phyloP scores from a whole-genome alignment of 2,797 vertebrate genomes.

The Lophotriccus pileatus region DNA sequence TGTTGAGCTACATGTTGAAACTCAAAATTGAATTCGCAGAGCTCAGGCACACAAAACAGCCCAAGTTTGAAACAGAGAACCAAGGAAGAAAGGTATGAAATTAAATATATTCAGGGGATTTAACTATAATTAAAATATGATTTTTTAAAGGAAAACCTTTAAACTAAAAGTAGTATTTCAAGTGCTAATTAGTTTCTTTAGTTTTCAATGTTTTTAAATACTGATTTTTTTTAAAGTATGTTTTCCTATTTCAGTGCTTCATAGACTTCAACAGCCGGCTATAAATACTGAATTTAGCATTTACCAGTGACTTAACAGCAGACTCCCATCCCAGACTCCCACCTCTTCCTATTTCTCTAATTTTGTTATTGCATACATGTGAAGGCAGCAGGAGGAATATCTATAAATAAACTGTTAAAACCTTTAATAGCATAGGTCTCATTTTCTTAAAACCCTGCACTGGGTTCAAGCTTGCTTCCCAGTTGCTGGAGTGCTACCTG shows the following conservation, averaged over 20 bases:
- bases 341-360: background rate
- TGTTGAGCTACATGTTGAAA: constrained; percentile 12
- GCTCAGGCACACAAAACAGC: constrained; percentile 21
- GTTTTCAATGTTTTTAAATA: background rate
- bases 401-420: background rate
- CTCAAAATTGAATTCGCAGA: background rate
- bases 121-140: background rate
- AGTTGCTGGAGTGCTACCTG: background rate
- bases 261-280: background rate
- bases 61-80: constrained; percentile 2
- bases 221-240: background rate
- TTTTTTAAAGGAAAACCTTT: background rate
- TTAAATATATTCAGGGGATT: background rate
- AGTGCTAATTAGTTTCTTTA: background rate
- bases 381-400: background rate
- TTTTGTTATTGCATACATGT: background rate
- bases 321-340: background rate
- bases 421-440: background rate
- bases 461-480: background rate
- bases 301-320: background rate
- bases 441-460: background rate
- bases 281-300: background rate
- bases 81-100: constrained; percentile 34
- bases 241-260: background rate
- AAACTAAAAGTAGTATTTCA: background rate